These are phyloP conservation scores for Darevskia mixta DNA, from an alignment of 2,797 vertebrate species.

Conservation along the genomic window DNA sequence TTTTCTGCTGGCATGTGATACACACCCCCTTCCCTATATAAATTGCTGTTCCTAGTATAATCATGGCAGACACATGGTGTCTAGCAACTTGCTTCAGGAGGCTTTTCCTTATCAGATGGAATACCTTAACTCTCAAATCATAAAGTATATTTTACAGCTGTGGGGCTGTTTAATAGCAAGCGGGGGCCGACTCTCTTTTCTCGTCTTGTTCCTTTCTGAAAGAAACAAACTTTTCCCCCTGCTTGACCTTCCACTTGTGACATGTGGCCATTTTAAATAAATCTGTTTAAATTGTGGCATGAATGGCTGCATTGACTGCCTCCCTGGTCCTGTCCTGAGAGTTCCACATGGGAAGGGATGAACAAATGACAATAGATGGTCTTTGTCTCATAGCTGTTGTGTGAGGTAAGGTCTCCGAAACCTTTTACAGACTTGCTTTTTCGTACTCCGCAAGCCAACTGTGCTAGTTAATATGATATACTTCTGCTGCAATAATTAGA, in stretches of 20 bases:
- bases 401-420: conserved; percentile 15
- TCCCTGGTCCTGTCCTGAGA: conserved; percentile 36
- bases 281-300: conserved; percentile 43
- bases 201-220: conserved; percentile 8
- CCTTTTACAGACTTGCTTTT: conserved; percentile 32
- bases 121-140: conserved; percentile 1
- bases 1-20: background rate
- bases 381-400: conserved; percentile 24
- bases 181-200: background rate
- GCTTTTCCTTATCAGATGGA: background rate
- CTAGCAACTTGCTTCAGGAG: conserved; percentile 1
- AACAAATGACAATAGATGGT: conserved; percentile 43
- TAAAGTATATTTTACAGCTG: conserved; percentile 31
- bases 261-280: conserved; percentile 50
- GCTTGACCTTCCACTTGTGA: conserved; percentile 28
- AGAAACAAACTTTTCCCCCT: conserved; percentile 25
- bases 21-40: background rate
- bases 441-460: conserved; percentile 24
- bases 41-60: conserved; percentile 8
- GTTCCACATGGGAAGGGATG: background rate
- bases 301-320: conserved; percentile 50
- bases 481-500: conserved; percentile 36
- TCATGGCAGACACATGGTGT: background rate
- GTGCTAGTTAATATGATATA: conserved; percentile 38
- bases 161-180: conserved; percentile 28